These are phyloP conservation scores for Sussaba pulchella DNA, from an alignment of 2,888 invertebrate genomes.

Conservation along the genomic window DNA sequence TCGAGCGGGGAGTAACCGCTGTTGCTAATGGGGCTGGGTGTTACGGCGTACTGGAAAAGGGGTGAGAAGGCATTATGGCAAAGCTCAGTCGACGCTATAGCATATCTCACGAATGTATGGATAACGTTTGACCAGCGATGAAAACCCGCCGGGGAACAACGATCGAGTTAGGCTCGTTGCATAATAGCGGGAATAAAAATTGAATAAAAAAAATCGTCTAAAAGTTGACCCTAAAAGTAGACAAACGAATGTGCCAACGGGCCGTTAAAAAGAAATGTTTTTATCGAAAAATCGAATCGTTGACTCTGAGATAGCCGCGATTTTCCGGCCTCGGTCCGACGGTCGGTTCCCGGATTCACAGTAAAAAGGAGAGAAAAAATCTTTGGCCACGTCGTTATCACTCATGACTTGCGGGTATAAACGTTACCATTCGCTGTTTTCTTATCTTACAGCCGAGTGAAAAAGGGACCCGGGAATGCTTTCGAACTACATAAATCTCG, in stretches of 20 bases:
- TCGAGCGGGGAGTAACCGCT: slow-evolving; percentile 11
- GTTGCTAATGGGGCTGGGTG: slow-evolving; percentile 29
- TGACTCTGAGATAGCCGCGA: slow-evolving; percentile 25
- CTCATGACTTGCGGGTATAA: slow-evolving; percentile 1
- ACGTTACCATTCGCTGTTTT: slow-evolving; percentile 36
- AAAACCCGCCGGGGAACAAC: slow-evolving; percentile 6
- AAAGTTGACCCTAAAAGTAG: slow-evolving; percentile 23
- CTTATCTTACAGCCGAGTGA: slow-evolving; percentile 50
- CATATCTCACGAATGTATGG: neutral
- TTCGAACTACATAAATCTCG: slow-evolving; percentile 56
- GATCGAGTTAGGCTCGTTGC: slow-evolving; percentile 25
- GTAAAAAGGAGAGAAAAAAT: slow-evolving; percentile 22
- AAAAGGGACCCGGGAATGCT: slow-evolving; percentile 26
- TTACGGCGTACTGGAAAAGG: neutral
- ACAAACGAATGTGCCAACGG: slow-evolving; percentile 25
- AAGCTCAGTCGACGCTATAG: neutral
- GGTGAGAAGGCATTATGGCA: slow-evolving; percentile 5
- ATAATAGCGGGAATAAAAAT: slow-evolving; percentile 42
- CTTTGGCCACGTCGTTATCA: slow-evolving; percentile 53
- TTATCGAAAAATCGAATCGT: slow-evolving; percentile 54
- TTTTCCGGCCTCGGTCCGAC: slow-evolving; percentile 14
- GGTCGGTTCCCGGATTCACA: neutral
- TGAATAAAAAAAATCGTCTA: slow-evolving; percentile 46
- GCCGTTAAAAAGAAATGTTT: slow-evolving; percentile 60
- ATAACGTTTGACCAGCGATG: slow-evolving; percentile 32